phyloP scores from a whole-genome alignment of 2,888 invertebrate species.

The Bellardia pandia region DNA sequence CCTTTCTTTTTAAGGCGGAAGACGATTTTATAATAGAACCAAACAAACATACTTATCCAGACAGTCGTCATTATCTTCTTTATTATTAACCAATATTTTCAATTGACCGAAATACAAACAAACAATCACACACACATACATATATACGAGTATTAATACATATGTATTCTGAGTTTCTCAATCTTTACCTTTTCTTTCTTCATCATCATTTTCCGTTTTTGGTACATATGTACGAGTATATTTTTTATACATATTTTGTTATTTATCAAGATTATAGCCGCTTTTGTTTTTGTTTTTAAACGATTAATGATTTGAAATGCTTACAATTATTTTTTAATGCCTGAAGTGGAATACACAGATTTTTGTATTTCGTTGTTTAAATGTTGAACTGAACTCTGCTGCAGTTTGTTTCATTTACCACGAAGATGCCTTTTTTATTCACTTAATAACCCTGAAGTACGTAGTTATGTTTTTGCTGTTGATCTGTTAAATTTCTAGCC shows the following conservation, averaged over 20 bases:
- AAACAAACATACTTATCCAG: constrained; percentile 6
- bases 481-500: constrained; percentile 53
- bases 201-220: constrained; percentile 23
- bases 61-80: constrained; percentile 21
- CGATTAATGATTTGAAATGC: constrained; percentile 48
- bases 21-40: constrained; percentile 22
- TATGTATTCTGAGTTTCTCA: constrained; percentile 17
- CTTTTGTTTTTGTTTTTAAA: constrained; percentile 31
- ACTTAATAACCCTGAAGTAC: constrained; percentile 41
- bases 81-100: constrained; percentile 26
- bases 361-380: constrained; percentile 2
- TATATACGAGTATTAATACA: no score
- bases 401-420: constrained; percentile 20
- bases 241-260: constrained; percentile 20
- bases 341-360: constrained; percentile 54
- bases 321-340: constrained; percentile 50
- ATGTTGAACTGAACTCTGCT: constrained; percentile 19
- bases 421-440: constrained; percentile 47
- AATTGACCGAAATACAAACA: constrained; percentile 23
- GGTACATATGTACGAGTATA: not conserved
- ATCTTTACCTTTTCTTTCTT: constrained; percentile 8
- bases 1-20: constrained; percentile 4
- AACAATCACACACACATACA: not conserved
- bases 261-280: not conserved
- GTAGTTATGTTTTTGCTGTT: constrained; percentile 2